These are phyloP conservation scores for Isaurus tuberculatus DNA, from an alignment of 92 coral and sea anemone species.

Conservation along the genomic window DNA sequence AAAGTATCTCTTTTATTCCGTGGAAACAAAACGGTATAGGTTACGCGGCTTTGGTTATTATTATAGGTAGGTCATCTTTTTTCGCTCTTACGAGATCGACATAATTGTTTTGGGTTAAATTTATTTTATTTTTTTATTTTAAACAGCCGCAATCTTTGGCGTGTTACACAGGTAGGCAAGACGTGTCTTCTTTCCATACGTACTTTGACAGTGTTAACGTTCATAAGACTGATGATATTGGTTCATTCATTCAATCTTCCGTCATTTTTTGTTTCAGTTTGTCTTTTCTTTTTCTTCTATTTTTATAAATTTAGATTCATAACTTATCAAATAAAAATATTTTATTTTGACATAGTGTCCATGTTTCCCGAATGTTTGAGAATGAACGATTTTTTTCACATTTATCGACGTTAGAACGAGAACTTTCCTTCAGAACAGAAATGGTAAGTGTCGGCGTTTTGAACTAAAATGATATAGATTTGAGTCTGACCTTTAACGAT, in stretches of 20 bases:
- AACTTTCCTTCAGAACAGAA: conserved; percentile 97
- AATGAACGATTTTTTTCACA: conserved; percentile 98
- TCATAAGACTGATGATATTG: conserved; percentile 18
- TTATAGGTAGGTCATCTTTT: conserved; percentile 60
- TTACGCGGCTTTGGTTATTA: conserved; percentile 70
- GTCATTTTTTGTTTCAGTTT: too few relatives aligned
- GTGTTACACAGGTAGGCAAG: conserved; percentile 81
- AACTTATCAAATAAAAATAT: neutral
- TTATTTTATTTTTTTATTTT: conserved; percentile 34
- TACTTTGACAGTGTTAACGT: too few relatives aligned
- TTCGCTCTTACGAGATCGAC: neutral
- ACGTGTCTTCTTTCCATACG: neutral
- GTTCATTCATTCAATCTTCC: neutral
- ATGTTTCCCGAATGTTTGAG: conserved; percentile 97
- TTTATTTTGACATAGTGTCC: conserved; percentile 64
- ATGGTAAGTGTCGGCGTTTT: conserved; percentile 74
- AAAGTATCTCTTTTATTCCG: conserved; percentile 44
- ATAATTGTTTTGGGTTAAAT: neutral
- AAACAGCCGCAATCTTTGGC: conserved; percentile 81
- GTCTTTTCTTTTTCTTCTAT: neutral
- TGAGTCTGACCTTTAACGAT: neutral
- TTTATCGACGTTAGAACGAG: conserved; percentile 95
- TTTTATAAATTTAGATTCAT: neutral
- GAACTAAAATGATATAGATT: neutral
- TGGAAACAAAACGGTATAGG: conserved; percentile 70